phyloP scores from a whole-genome alignment of 2,888 invertebrate genomes.

The Netelia inedita region DNA sequence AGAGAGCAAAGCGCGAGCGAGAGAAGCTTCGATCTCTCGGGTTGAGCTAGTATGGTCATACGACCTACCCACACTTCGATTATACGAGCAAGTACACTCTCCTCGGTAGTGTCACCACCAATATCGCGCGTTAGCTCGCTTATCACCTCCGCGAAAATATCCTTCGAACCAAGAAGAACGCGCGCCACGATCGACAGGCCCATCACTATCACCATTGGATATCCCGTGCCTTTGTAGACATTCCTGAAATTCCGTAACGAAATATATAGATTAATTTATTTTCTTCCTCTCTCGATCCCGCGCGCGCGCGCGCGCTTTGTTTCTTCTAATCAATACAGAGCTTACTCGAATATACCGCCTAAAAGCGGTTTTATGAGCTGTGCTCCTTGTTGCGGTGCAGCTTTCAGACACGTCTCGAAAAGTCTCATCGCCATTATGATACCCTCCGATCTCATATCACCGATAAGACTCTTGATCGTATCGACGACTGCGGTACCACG shows the following conservation, averaged over 20 bases:
- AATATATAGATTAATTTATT: slow-evolving; percentile 12
- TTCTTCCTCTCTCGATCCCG: slow-evolving; percentile 19
- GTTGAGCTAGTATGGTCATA: slow-evolving; percentile 92
- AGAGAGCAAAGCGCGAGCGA: slow-evolving; percentile 89
- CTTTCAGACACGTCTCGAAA: slow-evolving; percentile 92
- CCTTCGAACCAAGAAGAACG: slow-evolving; percentile 89
- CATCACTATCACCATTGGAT: slow-evolving; percentile 91
- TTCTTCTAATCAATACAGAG: slow-evolving; percentile 11
- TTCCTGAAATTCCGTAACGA: slow-evolving; percentile 85
- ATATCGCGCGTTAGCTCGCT: slow-evolving; percentile 77
- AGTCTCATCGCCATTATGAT: slow-evolving; percentile 90
- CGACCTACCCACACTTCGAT: slow-evolving; percentile 92
- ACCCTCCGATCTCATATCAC: slow-evolving; percentile 92
- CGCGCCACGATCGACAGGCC: slow-evolving; percentile 93
- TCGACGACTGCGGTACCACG: slow-evolving; percentile 90
- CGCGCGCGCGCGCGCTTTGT: neutral
- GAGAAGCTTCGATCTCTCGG: slow-evolving; percentile 93
- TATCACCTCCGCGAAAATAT: slow-evolving; percentile 81
- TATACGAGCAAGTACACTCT: slow-evolving; percentile 90
- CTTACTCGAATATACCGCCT: slow-evolving; percentile 88
- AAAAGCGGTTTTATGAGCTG: slow-evolving; percentile 89
- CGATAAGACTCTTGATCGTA: slow-evolving; percentile 90
- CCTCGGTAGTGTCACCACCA: slow-evolving; percentile 86
- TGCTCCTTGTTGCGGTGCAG: slow-evolving; percentile 90
- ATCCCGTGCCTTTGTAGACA: slow-evolving; percentile 90